Conservation (phyloP, 2,797 vertebrate genomes). For the Tokudaia muenninki region DNA sequence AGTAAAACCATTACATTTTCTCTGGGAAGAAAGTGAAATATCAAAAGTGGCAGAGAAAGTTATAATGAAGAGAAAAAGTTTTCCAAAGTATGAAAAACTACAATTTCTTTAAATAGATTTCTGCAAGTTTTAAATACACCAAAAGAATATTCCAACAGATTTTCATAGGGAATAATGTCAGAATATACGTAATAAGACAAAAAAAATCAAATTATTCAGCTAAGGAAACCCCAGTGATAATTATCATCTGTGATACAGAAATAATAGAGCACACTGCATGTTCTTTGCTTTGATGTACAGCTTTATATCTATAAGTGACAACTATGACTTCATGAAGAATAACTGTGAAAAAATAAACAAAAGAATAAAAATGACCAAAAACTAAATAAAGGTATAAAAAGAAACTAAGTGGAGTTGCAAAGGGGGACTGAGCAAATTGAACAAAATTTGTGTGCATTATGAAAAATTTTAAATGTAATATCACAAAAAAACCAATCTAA, state of each 20-base stretch:
- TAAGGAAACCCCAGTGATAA: slow-evolving; percentile 32
- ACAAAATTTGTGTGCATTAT: slow-evolving; percentile 28
- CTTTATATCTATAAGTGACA: slow-evolving; percentile 48
- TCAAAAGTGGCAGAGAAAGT: not conserved
- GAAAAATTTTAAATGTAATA: slow-evolving; percentile 29
- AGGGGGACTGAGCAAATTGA: slow-evolving; percentile 32
- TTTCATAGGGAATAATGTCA: slow-evolving; percentile 26
- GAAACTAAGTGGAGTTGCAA: slow-evolving; percentile 8
- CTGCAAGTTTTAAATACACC: slow-evolving; percentile 41
- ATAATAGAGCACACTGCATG: not conserved
- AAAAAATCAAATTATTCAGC: slow-evolving; percentile 11
- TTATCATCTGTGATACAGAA: slow-evolving; percentile 30
- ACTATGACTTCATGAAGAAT: slow-evolving; percentile 31
- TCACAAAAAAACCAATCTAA: not conserved
- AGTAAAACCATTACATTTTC: slow-evolving; percentile 46
- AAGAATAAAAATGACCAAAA: not conserved
- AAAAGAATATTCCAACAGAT: slow-evolving; percentile 33
- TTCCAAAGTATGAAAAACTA: slow-evolving; percentile 50
- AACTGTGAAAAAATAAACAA: not conserved
- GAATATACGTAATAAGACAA: slow-evolving; percentile 6
- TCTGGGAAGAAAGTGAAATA: not conserved
- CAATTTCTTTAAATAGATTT: slow-evolving; percentile 4
- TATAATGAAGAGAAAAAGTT: slow-evolving; percentile 55
- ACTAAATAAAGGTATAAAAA: slow-evolving; percentile 27
- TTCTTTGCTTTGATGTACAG: slow-evolving; percentile 9